Evolutionary conservation across 2,888 invertebrate genomes (phyloP), one percentile per base, ranked within the genome.

Genomic region (Erannis defoliaria): DNA sequence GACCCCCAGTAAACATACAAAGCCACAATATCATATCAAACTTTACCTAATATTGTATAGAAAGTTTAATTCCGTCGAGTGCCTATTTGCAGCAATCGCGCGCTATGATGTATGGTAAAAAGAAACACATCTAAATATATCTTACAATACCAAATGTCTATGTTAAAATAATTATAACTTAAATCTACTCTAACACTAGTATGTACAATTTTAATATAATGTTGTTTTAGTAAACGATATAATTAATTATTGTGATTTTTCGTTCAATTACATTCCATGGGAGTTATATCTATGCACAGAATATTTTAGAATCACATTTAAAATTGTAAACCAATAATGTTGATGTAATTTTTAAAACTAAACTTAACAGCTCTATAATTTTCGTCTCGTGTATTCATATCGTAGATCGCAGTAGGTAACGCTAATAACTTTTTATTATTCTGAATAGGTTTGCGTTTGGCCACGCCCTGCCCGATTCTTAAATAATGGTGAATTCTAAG

Each of bases 51-150:
- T 23, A 5, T 23, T 23, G 9, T n/a, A 10, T 42, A 21, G 12
- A 2, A 19, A 12, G 19, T 40, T 23, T 31, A 1, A 6, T 33
- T 33, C 12, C 31, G 8, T 33, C 1, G 19, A 46, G 33, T 55
- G 33, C 23, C 31, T 9, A 49, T 64, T 51, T 50, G 63, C 45
- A 49, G 51, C 53, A 67, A 61, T 53, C 62, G 61, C 58, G 42
- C 62, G 55, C 56, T 62, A 70, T 76, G 76, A 75, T 71, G 71
- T 71, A 83, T 82, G 86, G 86, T 89, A 88, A 88, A 89, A 81
- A 46, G 50, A 79, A 89, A 90, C 86, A 87, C 88, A 74, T 86
- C 83, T 88, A 86, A 84, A 86, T 75, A 82, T 89, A 85, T 88
- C 82, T 86, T 87, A 89, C 83, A 87, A 84, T 84, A 86, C 80